Percentiles rank a stretch among this genome's conserved stretches.
phyloP scores from a whole-genome alignment of 2,113 vertebrate genomes.

The Takifugu bimaculatus region DNA sequence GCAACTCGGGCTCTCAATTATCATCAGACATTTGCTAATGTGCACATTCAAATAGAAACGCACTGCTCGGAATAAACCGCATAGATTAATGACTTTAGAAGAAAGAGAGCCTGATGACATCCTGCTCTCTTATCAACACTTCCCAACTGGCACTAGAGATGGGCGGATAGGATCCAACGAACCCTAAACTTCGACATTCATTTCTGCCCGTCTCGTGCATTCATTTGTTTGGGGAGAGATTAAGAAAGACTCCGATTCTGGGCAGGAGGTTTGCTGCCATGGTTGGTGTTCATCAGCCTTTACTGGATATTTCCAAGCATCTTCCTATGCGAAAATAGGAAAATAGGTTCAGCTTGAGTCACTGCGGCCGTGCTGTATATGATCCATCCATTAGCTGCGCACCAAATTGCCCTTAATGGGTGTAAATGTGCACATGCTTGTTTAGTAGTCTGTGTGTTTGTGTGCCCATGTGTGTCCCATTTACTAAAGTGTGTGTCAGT shows the following conservation, averaged over 20 bases:
- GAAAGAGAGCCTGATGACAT: slow-evolving; percentile 73
- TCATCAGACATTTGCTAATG: slow-evolving; percentile 74
- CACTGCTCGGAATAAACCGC: slow-evolving; percentile 72
- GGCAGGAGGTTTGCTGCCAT: too few species aligned
- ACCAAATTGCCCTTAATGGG: slow-evolving; percentile 56
- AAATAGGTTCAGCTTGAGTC: slow-evolving; percentile 62
- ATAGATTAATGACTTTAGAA: slow-evolving; percentile 73
- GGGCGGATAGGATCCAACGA: slow-evolving; percentile 63
- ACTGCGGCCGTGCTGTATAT: slow-evolving; percentile 59
- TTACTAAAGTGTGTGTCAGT: slow-evolving; percentile 1
- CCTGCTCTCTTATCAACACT: slow-evolving; percentile 70
- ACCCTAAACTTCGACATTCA: slow-evolving; percentile 53
- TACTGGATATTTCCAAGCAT: slow-evolving; percentile 43
- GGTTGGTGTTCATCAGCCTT: too few species aligned
- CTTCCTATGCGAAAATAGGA: slow-evolving; percentile 43
- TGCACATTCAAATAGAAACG: slow-evolving; percentile 70
- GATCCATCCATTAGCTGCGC: slow-evolving; percentile 64
- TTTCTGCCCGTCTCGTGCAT: slow-evolving; percentile 9
- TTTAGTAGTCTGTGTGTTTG: slow-evolving; percentile 6
- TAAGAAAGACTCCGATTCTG: slow-evolving; percentile 1
- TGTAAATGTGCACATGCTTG: slow-evolving; percentile 7
- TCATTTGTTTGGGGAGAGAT: slow-evolving; percentile 39
- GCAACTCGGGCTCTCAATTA: slow-evolving; percentile 76
- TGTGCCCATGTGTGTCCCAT: not conserved
- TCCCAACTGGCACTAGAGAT: slow-evolving; percentile 53